Conservation (phyloP, 2,888 invertebrate genomes). For the Lochmaea crataegi region DNA sequence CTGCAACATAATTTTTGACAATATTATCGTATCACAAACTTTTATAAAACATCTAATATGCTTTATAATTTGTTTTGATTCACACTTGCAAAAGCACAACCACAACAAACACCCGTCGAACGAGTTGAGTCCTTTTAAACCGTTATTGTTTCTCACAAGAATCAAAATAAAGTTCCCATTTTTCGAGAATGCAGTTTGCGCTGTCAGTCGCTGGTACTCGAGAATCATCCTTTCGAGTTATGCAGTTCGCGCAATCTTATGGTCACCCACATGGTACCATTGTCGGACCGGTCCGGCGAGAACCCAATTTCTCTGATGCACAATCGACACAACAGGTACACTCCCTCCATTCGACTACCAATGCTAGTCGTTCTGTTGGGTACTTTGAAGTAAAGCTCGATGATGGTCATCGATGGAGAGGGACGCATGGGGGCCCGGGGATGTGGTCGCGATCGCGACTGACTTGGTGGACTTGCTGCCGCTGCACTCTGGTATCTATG, state of each 20-base stretch:
- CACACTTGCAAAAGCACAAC: slow-evolving; percentile 4
- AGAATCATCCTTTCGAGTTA: slow-evolving; percentile 44
- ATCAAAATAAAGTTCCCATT: slow-evolving; percentile 50
- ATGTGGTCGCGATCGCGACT: slow-evolving; percentile 39
- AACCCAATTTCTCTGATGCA: slow-evolving; percentile 33
- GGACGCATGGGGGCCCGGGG: slow-evolving; percentile 40
- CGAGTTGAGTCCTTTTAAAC: neutral
- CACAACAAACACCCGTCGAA: neutral
- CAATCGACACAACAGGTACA: slow-evolving; percentile 46
- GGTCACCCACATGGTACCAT: slow-evolving; percentile 44
- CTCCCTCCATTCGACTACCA: slow-evolving; percentile 46
- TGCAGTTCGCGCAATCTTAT: slow-evolving; percentile 35
- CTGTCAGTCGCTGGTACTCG: slow-evolving; percentile 30
- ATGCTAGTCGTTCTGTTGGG: slow-evolving; percentile 47
- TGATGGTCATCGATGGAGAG: slow-evolving; percentile 51
- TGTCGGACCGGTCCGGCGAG: slow-evolving; percentile 39
- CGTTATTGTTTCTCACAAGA: slow-evolving; percentile 32
- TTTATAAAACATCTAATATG: neutral
- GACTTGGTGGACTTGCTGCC: slow-evolving; percentile 46
- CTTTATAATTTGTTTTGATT: neutral
- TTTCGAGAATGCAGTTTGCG: slow-evolving; percentile 36
- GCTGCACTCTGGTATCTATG: slow-evolving; percentile 29
- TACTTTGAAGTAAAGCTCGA: slow-evolving; percentile 50
- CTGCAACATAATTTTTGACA: neutral
- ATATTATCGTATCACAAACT: neutral